Base-by-base conservation (phyloP, 2,113 vertebrate species). In the Passer domesticus region DNA sequence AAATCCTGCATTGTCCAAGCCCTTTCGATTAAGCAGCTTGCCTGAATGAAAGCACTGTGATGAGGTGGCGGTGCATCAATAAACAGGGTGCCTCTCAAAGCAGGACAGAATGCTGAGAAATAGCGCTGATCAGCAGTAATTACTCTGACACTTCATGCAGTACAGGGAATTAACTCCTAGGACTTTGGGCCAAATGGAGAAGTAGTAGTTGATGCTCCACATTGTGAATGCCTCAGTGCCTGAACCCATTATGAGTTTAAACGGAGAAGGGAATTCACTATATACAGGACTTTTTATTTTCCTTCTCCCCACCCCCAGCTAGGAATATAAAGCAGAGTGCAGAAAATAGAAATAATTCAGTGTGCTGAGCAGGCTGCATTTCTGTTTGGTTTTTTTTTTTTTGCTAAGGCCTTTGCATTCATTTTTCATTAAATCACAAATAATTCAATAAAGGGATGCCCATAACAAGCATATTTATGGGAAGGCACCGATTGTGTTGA, bases 111-210 rank as follows among this genome's bases (percentile, higher is more conserved):
- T 35, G 20, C 58, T 62, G 97, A 97, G 97, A 97, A 98, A 97
- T 91, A 96, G 94, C 97, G 94, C 88, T 97, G 97, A 98, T 98
- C 97, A 95, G 92, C 15, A 2, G 94, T 97, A 97, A 98, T 98
- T 98, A 97, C 97, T 94, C 96, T 96, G 95, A 97, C 97, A 97
- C 98, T 96, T 98, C 97, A 97, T 96, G 97, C 97, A 97, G 96
- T 93, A 97, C 96, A 97, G 94, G 91, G 98, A 97, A 98, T 98
- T 97, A 97, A 97, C 97, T 98, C 95, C 96, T 92, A 97, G 96
- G 97, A 98, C 97, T 98, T 97, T 89, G 97, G 97, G 92, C 91
- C 59, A 63, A 97, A 97, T 94, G 83, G 79, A 90, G 95, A 95
- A 97, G 94, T 96, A 95, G 96, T 91, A 96, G 97, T 84, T 97